Conservation (phyloP, 1,140 invertebrate genomes). For the Cotesia glomerata region DNA sequence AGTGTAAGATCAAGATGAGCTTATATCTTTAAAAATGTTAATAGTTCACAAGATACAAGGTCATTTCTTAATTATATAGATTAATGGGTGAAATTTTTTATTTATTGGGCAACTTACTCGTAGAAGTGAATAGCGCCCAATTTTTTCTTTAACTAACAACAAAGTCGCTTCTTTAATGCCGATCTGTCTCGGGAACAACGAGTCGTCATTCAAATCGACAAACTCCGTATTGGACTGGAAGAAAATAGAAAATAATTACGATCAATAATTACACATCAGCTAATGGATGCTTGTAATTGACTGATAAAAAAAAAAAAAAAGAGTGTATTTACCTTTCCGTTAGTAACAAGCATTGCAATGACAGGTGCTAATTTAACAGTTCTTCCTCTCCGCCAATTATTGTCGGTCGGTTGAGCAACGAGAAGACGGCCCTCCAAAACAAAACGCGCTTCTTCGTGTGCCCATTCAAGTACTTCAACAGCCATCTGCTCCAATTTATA, state of each 20-base stretch:
- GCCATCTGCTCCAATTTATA: constrained; percentile 70
- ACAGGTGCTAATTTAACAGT: constrained; percentile 87
- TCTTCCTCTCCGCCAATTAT: constrained; percentile 85
- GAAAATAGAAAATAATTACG: constrained; percentile 14
- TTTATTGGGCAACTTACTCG: constrained; percentile 65
- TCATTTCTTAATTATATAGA: not conserved
- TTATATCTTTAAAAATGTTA: too few species aligned
- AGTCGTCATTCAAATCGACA: constrained; percentile 56
- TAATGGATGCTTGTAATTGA: not conserved
- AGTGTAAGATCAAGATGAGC: too few species aligned
- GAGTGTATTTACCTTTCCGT: constrained; percentile 74
- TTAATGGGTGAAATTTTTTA: not conserved
- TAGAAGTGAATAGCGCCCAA: constrained; percentile 83
- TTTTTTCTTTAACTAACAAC: constrained; percentile 88
- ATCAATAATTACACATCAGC: not conserved
- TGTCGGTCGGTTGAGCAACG: constrained; percentile 86
- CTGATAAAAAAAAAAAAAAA: not conserved
- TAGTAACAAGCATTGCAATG: constrained; percentile 86
- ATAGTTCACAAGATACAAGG: too few species aligned
- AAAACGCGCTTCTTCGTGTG: constrained; percentile 87
- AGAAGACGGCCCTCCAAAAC: constrained; percentile 85
- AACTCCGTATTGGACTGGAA: constrained; percentile 64
- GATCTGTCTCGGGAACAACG: constrained; percentile 69
- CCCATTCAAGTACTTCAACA: constrained; percentile 91
- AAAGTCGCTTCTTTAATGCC: constrained; percentile 87